Base-by-base conservation (phyloP, 37 sponge, comb jelly and placozoan species). In the Axinella damicornis region DNA sequence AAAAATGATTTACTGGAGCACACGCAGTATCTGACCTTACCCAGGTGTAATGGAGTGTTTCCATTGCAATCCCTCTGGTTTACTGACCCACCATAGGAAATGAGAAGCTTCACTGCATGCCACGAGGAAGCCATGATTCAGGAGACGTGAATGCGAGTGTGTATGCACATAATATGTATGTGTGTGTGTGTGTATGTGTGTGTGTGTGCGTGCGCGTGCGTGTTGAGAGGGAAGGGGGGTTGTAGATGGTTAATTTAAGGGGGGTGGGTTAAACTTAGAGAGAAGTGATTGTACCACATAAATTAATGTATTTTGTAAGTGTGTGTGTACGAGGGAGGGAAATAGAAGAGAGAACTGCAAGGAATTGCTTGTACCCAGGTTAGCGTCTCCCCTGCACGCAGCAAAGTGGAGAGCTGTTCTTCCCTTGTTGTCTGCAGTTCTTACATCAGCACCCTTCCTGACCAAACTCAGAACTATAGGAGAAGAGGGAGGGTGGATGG, bases 341-440 rank as follows among this genome's bases (percentile, higher is more conserved):
- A 0, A n/a, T 28, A 12, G 15, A 4, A 32, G 18, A 59, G 21
- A 59, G 31, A 33, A 5, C n/a, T n/a, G n/a, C n/a, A n/a, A n/a
- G n/a, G n/a, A n/a, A n/a, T n/a, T n/a, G n/a, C n/a, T 55, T 55
- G 20, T 69, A 85, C 87, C 92, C n/a, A 83, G 73, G 66, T 77
- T 70, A 25, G 72, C 36, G 33, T 94, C 76, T 25, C 91, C 88
- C 46, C 80, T 57, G 54, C 73, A 71, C 4, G 88, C 87, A 38
- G 94, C 94, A 83, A 94, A 90, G 67, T 94, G 94, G 5, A 94
- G 71, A 2, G 94, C 68, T 1, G 94, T 94, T n/a, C 94, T 70
- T 74, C 94, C 94, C 53, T 94, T 89, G 68, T 6, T 35, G 46
- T 92, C 92, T 1, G 92, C 85, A 19, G 17, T 15, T 71, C 24